A percentile compares a stretch with the other conserved stretches of the same genome.
These are phyloP conservation scores for Sciurus carolinensis DNA, from an alignment of 2,797 vertebrate species.

Conservation along the genomic window DNA sequence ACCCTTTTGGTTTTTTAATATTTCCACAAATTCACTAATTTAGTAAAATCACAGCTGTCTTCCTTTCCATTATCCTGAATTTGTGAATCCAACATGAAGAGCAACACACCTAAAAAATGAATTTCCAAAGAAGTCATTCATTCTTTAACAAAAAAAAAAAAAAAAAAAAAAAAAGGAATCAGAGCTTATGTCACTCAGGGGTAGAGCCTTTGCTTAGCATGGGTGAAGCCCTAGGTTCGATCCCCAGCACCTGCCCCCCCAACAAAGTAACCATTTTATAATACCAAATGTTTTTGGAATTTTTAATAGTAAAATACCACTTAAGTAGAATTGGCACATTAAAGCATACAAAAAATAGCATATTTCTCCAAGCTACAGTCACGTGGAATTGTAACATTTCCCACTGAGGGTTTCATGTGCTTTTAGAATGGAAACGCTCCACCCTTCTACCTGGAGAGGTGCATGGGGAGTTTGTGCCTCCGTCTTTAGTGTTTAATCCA, in stretches of 20 bases:
- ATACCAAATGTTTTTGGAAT: neutral
- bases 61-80: neutral
- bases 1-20: constrained; percentile 58
- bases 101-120: neutral
- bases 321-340: neutral
- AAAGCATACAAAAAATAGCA: neutral
- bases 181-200: neutral
- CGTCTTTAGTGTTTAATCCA: neutral
- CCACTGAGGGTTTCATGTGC: rapidly evolving
- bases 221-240: neutral
- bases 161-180: neutral
- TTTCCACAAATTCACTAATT: constrained; percentile 21
- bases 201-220: neutral
- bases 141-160: neutral
- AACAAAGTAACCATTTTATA: neutral
- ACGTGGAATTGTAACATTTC: neutral
- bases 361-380: neutral
- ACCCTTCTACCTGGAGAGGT: rapidly evolving
- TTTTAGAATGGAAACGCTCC: neutral
- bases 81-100: constrained; percentile 55
- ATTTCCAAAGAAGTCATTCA: neutral
- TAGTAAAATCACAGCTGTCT: neutral
- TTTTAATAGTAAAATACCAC: neutral
- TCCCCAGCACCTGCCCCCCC: neutral
- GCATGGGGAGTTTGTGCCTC: neutral